Percentiles rank a stretch among this genome's conserved stretches.
Conservation (phyloP, 1,140 invertebrate genomes). For the Lanistes nyassanus region DNA sequence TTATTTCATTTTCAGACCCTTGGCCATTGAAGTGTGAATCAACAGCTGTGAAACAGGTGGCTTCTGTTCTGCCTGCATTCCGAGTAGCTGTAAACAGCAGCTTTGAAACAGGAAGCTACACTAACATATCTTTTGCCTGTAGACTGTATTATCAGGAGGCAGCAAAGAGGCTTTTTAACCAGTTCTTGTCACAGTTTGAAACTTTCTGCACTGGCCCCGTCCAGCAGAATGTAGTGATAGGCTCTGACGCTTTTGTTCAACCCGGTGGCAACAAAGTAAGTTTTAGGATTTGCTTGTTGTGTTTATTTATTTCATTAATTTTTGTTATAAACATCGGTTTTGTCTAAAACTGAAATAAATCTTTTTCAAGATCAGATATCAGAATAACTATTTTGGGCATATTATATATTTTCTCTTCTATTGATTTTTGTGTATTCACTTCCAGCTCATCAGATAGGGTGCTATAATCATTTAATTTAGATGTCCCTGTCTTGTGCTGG, state of each 20-base stretch:
- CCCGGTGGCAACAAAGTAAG: too few species aligned
- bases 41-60: not conserved
- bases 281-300: too few species aligned
- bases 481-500: not conserved
- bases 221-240: not conserved
- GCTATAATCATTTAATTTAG: not conserved
- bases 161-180: not conserved
- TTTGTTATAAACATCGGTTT: too few species aligned
- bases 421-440: not conserved
- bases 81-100: conserved; percentile 8
- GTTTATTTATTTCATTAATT: too few species aligned
- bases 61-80: conserved; percentile 10
- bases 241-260: too few species aligned
- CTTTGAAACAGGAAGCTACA: not conserved
- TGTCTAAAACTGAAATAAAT: too few species aligned
- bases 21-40: conserved; percentile 29
- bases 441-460: not conserved
- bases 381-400: too few species aligned
- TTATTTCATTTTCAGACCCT: conserved; percentile 13
- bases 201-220: not conserved
- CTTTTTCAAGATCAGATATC: too few species aligned
- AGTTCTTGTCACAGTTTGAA: conserved; percentile 14
- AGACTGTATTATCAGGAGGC: conserved; percentile 18
- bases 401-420: not conserved
- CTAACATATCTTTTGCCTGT: conserved; percentile 5